Evolutionary conservation across 2,797 vertebrate genomes (phyloP).

Genomic region (Molossus molossus): DNA sequence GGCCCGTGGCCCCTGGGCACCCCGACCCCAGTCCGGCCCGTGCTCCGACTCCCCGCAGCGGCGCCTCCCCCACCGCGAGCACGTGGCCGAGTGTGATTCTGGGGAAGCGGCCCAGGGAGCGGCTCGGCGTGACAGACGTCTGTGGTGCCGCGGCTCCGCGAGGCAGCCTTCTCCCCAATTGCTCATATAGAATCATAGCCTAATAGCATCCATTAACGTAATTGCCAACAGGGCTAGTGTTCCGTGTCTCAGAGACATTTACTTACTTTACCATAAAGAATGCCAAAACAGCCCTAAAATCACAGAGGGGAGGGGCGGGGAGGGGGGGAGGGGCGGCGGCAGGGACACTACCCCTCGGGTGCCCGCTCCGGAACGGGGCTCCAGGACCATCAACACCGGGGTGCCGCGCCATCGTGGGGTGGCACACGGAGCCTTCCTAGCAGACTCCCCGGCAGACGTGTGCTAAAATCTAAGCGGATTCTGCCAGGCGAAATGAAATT

Average conservation of each 20-base stretch:
- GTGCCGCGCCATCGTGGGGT: constrained; percentile 80
- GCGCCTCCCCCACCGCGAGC: constrained; percentile 82
- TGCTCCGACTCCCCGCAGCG: constrained; percentile 16
- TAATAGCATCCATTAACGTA: constrained; percentile 99
- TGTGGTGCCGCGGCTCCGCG: constrained; percentile 96
- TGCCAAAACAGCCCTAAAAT: constrained; percentile 89
- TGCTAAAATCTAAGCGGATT: constrained; percentile 96
- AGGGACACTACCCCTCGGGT: constrained; percentile 83
- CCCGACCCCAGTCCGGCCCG: background rate
- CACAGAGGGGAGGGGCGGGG: constrained; percentile 68
- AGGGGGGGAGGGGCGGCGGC: constrained; percentile 60
- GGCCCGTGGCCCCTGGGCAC: background rate
- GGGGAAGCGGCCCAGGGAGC: constrained; percentile 95
- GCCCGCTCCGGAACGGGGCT: background rate
- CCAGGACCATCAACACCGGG: constrained; percentile 47
- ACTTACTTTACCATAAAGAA: constrained; percentile 93
- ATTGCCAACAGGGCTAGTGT: constrained; percentile 98
- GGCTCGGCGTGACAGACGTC: constrained; percentile 96
- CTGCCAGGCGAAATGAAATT: constrained; percentile 99
- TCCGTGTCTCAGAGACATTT: constrained; percentile 97
- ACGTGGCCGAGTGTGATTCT: constrained; percentile 88
- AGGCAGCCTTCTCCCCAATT: constrained; percentile 97
- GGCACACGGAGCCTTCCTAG: constrained; percentile 77
- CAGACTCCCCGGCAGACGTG: constrained; percentile 90
- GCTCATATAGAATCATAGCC: constrained; percentile 99